A percentile compares a stretch with the other conserved stretches of the same genome.
Evolutionary conservation across 2,113 vertebrate genomes (phyloP).

Genomic region (Oreochromis aureus): DNA sequence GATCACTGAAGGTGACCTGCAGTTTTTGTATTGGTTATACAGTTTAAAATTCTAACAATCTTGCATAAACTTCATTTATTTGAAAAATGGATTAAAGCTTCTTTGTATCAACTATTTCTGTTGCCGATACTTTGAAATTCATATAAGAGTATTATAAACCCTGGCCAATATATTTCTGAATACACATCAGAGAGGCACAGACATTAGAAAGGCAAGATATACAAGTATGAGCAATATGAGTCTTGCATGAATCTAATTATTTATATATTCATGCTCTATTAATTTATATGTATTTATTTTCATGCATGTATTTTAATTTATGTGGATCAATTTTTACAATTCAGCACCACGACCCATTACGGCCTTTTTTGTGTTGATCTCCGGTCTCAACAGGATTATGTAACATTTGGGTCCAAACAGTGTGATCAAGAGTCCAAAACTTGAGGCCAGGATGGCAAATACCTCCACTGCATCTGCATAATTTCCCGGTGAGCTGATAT

Average conservation of each 20-base stretch:
- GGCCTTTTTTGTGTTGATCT: constrained; percentile 65
- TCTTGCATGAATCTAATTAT: background rate
- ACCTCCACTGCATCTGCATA: background rate
- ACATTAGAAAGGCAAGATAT: background rate
- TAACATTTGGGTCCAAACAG: background rate
- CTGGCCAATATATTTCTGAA: background rate
- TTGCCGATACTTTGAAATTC: background rate
- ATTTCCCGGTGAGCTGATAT: background rate
- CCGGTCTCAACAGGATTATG: constrained; percentile 45
- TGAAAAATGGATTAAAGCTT: background rate
- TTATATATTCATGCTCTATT: background rate
- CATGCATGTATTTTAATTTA: background rate
- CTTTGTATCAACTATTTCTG: background rate
- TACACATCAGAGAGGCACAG: no score
- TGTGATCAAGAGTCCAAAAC: background rate
- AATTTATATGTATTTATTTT: background rate
- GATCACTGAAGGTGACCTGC: background rate
- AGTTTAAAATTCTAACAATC: background rate
- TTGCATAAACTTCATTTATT: background rate
- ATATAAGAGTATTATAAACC: background rate
- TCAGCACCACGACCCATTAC: background rate
- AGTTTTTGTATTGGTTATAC: background rate
- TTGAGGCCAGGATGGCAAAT: background rate
- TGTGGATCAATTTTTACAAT: background rate
- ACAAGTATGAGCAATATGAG: background rate